A percentile compares a stretch with the other conserved stretches of the same genome.
Conservation (phyloP, 92 coral and sea anemone species). For the Porites lobata region DNA sequence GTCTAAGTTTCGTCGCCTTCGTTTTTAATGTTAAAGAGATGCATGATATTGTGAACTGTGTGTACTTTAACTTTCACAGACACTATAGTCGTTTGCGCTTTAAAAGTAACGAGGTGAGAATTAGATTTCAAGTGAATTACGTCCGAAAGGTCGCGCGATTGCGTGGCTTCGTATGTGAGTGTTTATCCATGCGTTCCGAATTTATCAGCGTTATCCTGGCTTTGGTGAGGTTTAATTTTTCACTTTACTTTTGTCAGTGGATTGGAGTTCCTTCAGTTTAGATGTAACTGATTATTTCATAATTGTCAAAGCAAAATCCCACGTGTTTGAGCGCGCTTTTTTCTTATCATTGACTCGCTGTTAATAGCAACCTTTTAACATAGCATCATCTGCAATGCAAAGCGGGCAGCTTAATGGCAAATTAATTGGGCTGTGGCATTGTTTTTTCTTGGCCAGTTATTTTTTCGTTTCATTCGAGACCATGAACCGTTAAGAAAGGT, state of each 20-base stretch:
- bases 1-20: constrained; percentile 61
- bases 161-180: constrained; percentile 23
- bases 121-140: constrained; percentile 42
- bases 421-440: constrained; percentile 98
- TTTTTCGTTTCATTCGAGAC: constrained; percentile 73
- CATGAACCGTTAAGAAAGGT: constrained; percentile 32
- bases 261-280: constrained; percentile 4
- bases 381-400: constrained; percentile 90
- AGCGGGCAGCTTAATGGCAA: constrained; percentile 94
- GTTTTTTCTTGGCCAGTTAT: constrained; percentile 75
- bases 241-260: background rate
- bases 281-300: constrained; percentile 20
- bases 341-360: constrained; percentile 88
- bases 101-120: constrained; percentile 52
- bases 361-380: constrained; percentile 98
- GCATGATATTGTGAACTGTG: constrained; percentile 31
- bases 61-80: constrained; percentile 37
- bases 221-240: background rate
- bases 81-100: constrained; percentile 38
- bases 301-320: constrained; percentile 24
- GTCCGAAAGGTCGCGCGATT: constrained; percentile 57
- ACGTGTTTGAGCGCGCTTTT: constrained; percentile 53
- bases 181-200: constrained; percentile 57
- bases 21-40: constrained; percentile 17
- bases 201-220: constrained; percentile 23